Evolutionary conservation across 2,113 vertebrate genomes (phyloP).

Genomic region (Geococcyx californianus): DNA sequence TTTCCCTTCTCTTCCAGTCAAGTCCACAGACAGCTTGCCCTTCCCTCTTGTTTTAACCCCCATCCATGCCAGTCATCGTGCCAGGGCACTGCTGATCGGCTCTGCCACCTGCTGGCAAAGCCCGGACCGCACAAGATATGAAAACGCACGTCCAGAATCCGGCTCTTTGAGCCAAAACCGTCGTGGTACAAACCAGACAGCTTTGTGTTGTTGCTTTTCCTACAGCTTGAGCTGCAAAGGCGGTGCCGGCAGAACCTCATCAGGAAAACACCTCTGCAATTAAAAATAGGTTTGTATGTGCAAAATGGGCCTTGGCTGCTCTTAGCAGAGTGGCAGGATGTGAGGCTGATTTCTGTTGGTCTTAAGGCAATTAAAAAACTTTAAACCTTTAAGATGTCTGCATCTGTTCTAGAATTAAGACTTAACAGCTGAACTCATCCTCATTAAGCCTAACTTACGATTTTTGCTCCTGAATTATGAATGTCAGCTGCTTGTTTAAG

Average conservation of each 20-base stretch:
- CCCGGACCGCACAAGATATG: background rate
- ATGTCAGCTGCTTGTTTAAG: background rate
- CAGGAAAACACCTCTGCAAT: background rate
- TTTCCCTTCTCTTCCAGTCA: background rate
- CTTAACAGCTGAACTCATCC: background rate
- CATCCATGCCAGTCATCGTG: background rate
- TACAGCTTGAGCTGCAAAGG: background rate
- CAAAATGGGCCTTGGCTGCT: background rate
- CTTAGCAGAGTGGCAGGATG: background rate
- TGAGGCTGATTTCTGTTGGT: background rate
- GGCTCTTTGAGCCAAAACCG: background rate
- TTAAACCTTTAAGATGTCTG: background rate
- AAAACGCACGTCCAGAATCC: background rate
- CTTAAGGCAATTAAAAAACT: background rate
- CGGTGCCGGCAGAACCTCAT: background rate
- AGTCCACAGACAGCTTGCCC: background rate
- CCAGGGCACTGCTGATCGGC: background rate
- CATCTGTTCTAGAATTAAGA: background rate
- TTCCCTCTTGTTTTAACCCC: background rate
- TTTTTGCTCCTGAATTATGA: background rate
- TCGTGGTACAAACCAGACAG: background rate
- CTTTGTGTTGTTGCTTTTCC: background rate
- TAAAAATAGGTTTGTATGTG: background rate
- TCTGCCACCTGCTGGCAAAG: constrained; percentile 53
- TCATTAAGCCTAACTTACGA: background rate